Evolutionary conservation across 2,113 vertebrate species (phyloP).

Genomic region (human (Homo sapiens)): GRCh38 chr9:99475001-99475500

Average conservation of each 20-base stretch:
- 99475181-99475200: neutral
- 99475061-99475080: conserved; percentile 48
- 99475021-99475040: neutral
- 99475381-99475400: neutral
- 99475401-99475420: conserved; percentile 4
- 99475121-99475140: neutral
- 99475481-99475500: neutral
- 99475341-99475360: neutral
- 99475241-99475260: conserved; percentile 33
- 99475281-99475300: neutral
- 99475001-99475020: conserved; percentile 40
- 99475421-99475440: neutral
- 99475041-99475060: neutral
- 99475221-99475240: conserved; percentile 23
- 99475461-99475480: neutral
- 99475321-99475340: conserved; percentile 18
- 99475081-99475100: neutral
- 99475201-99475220: neutral
- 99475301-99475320: neutral
- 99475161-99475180: neutral
- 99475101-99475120: neutral
- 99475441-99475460: neutral
- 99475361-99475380: conserved; percentile 10
- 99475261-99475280: neutral
- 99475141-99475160: neutral